A percentile compares a stretch with the other conserved stretches of the same genome.
phyloP scores from a whole-genome alignment of 2,113 vertebrate species.

The Motacilla alba region DNA sequence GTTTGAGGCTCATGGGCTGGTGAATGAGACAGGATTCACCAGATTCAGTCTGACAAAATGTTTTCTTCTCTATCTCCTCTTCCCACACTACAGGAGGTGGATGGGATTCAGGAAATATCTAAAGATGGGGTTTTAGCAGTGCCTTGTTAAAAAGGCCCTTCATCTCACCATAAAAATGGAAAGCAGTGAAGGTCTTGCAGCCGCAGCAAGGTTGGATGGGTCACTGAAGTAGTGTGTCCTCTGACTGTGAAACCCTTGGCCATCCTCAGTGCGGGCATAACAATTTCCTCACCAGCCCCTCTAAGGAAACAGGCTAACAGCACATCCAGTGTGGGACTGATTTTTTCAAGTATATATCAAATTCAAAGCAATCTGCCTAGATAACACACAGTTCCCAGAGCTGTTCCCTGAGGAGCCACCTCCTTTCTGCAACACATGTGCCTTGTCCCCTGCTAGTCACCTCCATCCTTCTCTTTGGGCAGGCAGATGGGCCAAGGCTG shows the following conservation, averaged over 20 bases:
- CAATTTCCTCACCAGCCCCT: neutral
- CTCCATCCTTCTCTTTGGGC: neutral
- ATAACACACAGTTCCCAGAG: rapidly evolving
- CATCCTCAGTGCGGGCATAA: rapidly evolving
- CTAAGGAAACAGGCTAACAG: neutral
- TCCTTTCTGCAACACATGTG: rapidly evolving
- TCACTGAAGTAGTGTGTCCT: neutral
- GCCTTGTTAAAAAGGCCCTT: neutral
- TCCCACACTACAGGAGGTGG: neutral
- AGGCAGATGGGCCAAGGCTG: neutral
- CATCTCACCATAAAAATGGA: neutral
- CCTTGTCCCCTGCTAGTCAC: neutral
- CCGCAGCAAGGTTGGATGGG: rapidly evolving
- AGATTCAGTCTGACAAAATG: neutral
- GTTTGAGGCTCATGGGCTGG: neutral
- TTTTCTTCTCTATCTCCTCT: neutral
- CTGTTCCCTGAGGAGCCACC: neutral
- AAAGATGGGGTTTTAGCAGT: neutral
- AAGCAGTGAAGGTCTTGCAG: neutral
- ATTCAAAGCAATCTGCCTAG: neutral
- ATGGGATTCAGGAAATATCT: neutral
- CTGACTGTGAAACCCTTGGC: neutral
- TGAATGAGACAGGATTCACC: neutral
- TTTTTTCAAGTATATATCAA: neutral
- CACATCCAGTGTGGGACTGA: rapidly evolving